These are phyloP conservation scores for Sebastes steindachneri DNA, from an alignment of 2,797 vertebrate species.

Conservation along the genomic window DNA sequence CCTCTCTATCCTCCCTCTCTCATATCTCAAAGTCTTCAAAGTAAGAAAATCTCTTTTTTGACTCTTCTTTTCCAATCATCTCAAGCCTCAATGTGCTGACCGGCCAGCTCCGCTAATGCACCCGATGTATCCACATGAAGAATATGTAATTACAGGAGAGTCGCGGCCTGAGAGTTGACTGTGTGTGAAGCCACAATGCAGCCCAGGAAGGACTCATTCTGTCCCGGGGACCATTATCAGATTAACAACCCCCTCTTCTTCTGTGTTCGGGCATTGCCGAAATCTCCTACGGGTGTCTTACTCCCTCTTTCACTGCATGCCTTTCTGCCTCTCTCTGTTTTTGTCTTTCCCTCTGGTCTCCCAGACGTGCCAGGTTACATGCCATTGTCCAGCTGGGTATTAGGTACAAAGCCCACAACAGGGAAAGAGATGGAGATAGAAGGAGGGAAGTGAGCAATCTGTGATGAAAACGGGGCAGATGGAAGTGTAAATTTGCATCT, in stretches of 20 bases:
- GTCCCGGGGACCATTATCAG: slow-evolving; percentile 60
- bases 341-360: slow-evolving; percentile 28
- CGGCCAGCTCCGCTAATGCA: slow-evolving; percentile 13
- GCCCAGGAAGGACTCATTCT: slow-evolving; percentile 61
- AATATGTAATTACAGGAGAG: slow-evolving; percentile 76
- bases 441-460: slow-evolving; percentile 6
- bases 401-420: slow-evolving; percentile 11
- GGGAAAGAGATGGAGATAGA: not conserved
- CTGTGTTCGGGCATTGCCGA: slow-evolving; percentile 30
- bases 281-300: slow-evolving; percentile 32
- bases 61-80: slow-evolving; percentile 55
- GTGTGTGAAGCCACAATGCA: slow-evolving; percentile 65
- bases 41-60: slow-evolving; percentile 41
- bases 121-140: slow-evolving; percentile 59
- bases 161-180: slow-evolving; percentile 60
- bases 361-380: slow-evolving; percentile 66
- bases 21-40: slow-evolving; percentile 32
- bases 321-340: not conserved
- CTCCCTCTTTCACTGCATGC: slow-evolving; percentile 1
- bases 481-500: not conserved
- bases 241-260: slow-evolving; percentile 60
- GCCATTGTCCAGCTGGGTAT: slow-evolving; percentile 38
- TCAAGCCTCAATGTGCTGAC: slow-evolving; percentile 53
- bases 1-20: not conserved
- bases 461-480: not conserved